These are phyloP conservation scores for Danaus chrysippus DNA, from an alignment of 2,888 invertebrate genomes.

Conservation along the genomic window DNA sequence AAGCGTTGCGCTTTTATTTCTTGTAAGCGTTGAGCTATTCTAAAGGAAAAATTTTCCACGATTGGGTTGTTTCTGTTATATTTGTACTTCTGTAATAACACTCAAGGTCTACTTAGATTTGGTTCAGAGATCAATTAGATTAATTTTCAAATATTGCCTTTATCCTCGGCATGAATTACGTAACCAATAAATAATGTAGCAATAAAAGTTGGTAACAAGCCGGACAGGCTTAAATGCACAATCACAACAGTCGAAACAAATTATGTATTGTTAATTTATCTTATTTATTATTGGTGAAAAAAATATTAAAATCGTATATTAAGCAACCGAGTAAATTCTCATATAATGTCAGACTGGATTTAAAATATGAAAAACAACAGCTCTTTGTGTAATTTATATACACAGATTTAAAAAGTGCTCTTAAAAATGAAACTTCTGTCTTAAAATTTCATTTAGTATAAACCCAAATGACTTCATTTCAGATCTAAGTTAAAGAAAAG, in stretches of 20 bases:
- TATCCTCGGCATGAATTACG: neutral
- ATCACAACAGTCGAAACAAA: neutral
- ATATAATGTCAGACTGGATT: neutral
- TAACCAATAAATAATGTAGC: neutral
- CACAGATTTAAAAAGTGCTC: neutral
- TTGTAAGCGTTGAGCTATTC: conserved; percentile 8
- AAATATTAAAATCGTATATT: neutral
- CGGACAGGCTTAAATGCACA: neutral
- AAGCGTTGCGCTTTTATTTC: conserved; percentile 14
- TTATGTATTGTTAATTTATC: neutral
- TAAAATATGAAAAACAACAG: neutral
- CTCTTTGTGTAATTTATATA: neutral
- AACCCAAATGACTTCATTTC: conserved; percentile 12
- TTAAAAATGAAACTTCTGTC: neutral
- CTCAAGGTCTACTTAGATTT: conserved; percentile 17
- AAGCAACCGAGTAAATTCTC: no score
- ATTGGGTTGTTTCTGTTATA: conserved; percentile 27
- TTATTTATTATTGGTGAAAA: neutral
- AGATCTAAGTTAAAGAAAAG: conserved; percentile 43
- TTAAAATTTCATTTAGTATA: conserved; percentile 30
- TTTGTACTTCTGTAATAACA: conserved; percentile 16
- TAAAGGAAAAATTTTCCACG: conserved; percentile 24
- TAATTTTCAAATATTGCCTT: conserved; percentile 30
- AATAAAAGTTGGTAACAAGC: neutral
- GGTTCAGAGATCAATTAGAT: conserved; percentile 22